Conservation (phyloP, 2,113 vertebrate species). For the Aphelocoma coerulescens region DNA sequence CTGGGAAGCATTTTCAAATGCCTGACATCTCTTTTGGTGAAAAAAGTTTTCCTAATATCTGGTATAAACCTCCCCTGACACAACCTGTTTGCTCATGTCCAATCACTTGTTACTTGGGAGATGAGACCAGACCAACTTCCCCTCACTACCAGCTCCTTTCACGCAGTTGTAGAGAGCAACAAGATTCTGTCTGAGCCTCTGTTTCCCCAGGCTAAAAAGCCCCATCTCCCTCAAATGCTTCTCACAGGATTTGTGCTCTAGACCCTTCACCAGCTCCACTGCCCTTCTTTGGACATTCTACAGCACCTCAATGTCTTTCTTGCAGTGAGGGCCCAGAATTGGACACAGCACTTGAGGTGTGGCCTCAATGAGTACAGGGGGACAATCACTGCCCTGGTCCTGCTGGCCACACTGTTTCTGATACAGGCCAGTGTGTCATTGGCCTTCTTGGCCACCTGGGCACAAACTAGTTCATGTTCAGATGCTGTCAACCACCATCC, state of each 20-base stretch:
- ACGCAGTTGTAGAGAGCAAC: background rate
- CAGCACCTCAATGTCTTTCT: no score
- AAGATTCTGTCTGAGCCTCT: background rate
- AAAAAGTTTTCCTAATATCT: background rate
- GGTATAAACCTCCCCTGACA: background rate
- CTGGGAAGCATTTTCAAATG: background rate
- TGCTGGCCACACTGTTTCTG: background rate
- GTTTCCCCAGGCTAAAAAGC: background rate
- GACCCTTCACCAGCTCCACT: background rate
- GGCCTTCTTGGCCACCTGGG: background rate
- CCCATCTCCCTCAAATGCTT: background rate
- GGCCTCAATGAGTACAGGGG: background rate
- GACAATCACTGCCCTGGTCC: rapidly evolving
- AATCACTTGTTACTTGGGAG: background rate
- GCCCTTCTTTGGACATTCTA: background rate
- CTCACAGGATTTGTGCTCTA: background rate
- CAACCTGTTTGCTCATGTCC: background rate
- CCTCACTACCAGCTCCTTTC: background rate
- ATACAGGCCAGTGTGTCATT: rapidly evolving
- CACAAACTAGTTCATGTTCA: background rate
- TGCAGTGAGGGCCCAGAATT: background rate
- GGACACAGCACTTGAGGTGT: background rate
- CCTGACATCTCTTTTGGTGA: background rate
- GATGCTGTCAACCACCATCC: rapidly evolving
- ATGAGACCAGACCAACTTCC: background rate